These are phyloP conservation scores for Troilus luridus DNA, from an alignment of 2,888 invertebrate species.

Conservation along the genomic window DNA sequence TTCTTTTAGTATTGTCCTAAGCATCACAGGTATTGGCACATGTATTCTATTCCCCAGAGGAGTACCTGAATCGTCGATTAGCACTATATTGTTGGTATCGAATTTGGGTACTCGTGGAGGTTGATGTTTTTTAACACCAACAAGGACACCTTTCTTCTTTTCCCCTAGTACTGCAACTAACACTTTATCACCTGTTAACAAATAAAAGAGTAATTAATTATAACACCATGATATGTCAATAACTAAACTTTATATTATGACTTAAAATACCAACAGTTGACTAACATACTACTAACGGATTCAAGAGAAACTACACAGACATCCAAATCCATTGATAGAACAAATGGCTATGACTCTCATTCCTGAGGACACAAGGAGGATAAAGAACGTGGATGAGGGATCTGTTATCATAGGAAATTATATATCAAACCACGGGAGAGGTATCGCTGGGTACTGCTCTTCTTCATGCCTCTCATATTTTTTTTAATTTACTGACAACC, in stretches of 20 bases:
- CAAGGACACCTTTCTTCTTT: slow-evolving; percentile 93
- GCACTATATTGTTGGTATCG: slow-evolving; percentile 95
- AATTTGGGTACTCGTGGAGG: slow-evolving; percentile 87
- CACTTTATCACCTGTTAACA: slow-evolving; percentile 83
- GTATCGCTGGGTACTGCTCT: no score
- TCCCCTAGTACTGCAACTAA: slow-evolving; percentile 95
- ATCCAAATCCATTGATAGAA: no score
- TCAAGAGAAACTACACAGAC: no score
- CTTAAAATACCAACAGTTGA: no score
- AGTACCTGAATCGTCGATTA: slow-evolving; percentile 94
- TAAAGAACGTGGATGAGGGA: no score
- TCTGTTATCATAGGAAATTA: no score
- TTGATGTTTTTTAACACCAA: slow-evolving; percentile 89
- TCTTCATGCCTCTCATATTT: no score
- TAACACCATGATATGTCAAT: background rate
- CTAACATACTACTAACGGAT: background rate
- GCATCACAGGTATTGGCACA: slow-evolving; percentile 92
- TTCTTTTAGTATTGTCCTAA: slow-evolving; percentile 87
- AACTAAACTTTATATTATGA: no score
- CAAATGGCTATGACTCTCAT: no score
- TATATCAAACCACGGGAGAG: no score
- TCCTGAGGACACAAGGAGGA: no score
- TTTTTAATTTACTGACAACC: background rate
- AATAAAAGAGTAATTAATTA: background rate
- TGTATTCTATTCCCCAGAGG: slow-evolving; percentile 96